phyloP scores from a whole-genome alignment of 2,113 vertebrate species.

The Pomatostomus ruficeps region DNA sequence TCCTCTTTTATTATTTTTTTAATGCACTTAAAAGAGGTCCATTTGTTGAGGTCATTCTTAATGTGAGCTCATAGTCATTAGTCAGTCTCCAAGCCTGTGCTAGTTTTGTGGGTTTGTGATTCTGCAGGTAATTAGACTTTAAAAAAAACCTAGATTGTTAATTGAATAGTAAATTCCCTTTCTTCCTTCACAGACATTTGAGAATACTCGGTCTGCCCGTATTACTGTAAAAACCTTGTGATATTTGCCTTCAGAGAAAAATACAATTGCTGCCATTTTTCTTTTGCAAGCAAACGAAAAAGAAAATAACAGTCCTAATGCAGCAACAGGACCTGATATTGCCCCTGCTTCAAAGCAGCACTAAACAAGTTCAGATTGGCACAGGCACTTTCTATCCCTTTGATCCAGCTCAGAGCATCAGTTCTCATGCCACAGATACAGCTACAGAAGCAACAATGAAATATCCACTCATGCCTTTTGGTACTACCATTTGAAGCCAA shows the following conservation, averaged over 20 bases:
- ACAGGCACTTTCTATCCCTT: not conserved
- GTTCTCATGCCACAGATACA: not conserved
- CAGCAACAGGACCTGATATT: not conserved
- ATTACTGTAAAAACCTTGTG: conserved; percentile 15
- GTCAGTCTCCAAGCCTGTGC: not conserved
- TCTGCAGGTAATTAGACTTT: conserved; percentile 12
- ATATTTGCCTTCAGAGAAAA: conserved; percentile 36
- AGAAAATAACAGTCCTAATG: not conserved
- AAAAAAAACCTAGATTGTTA: conserved; percentile 21
- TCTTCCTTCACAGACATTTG: not conserved
- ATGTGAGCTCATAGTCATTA: not conserved
- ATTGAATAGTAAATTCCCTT: conserved; percentile 22
- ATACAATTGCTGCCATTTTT: conserved; percentile 9
- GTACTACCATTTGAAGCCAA: not conserved
- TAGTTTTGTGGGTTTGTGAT: not conserved
- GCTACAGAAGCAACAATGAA: not conserved
- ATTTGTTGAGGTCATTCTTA: not conserved
- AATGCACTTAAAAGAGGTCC: not conserved
- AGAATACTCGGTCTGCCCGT: not conserved
- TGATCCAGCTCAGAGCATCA: not conserved
- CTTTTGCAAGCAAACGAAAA: not conserved
- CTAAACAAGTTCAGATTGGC: not conserved
- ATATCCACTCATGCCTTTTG: not conserved
- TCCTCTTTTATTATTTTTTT: not conserved
- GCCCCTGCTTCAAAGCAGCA: not conserved